A percentile compares a stretch with the other conserved stretches of the same genome.
Conservation (phyloP, 1,140 invertebrate genomes). For the Chionoecetes opilio region DNA sequence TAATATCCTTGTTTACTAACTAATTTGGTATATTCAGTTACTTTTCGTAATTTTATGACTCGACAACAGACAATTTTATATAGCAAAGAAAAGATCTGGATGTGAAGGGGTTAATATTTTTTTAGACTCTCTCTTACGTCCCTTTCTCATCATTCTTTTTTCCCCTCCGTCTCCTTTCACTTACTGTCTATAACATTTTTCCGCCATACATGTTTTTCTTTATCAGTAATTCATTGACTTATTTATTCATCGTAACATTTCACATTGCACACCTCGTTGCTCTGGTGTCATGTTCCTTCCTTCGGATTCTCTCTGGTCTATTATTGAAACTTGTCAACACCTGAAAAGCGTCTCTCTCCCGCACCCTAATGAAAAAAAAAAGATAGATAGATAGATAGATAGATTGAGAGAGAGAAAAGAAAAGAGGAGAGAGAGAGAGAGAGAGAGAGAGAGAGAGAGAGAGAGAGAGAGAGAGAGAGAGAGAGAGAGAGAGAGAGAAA, state of each 20-base stretch:
- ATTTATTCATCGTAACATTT: neutral
- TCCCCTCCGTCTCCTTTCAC: neutral
- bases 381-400: no score
- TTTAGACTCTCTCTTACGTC: neutral
- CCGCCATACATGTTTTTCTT: neutral
- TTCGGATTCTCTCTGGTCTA: neutral
- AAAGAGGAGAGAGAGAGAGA: neutral
- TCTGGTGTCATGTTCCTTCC: constrained; percentile 30
- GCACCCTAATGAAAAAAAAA: neutral
- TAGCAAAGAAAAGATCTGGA: no score
- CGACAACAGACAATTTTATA: no score
- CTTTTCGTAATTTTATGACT: no score
- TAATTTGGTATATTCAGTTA: no score
- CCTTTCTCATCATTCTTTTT: neutral
- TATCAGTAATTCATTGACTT: neutral
- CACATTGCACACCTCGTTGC: neutral
- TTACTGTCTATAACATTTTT: neutral
- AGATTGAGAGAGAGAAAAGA: no score
- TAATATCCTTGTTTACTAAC: no score
- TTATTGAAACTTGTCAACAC: neutral
- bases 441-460: neutral
- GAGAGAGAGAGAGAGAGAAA: neutral
- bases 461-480: neutral
- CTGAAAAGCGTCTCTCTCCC: neutral
- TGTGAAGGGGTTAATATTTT: no score